phyloP scores from a whole-genome alignment of 2,797 vertebrate genomes.

The Arremon brunneinucha region DNA sequence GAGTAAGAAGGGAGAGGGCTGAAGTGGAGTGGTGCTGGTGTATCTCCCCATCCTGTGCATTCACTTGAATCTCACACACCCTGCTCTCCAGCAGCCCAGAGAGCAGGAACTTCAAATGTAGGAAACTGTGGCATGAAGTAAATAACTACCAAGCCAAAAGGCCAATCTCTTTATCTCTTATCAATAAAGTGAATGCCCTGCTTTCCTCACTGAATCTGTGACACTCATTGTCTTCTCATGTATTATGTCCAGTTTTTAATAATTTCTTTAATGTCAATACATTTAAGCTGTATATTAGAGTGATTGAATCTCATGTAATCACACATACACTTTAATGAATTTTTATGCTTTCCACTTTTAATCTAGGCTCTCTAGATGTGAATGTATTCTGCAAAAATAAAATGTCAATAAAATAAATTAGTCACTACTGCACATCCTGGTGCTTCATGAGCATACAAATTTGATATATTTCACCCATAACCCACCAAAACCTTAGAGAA shows the following conservation, averaged over 20 bases:
- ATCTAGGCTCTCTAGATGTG: not conserved
- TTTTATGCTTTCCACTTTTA: not conserved
- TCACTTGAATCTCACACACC: not conserved
- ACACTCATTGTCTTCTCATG: not conserved
- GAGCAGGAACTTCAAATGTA: not conserved
- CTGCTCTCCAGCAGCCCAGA: conserved; percentile 44
- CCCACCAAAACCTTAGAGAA: not conserved
- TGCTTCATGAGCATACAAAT: not conserved
- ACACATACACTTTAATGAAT: not conserved
- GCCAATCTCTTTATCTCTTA: not conserved
- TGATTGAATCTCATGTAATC: not conserved
- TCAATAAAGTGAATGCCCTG: not conserved
- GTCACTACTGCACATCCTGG: conserved; percentile 13
- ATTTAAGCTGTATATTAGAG: not conserved
- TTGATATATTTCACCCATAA: not conserved
- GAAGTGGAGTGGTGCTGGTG: not conserved
- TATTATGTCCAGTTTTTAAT: not conserved
- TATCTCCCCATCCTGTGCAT: not conserved
- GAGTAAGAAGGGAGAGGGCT: conserved; percentile 55
- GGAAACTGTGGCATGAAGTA: not conserved
- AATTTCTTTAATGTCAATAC: not conserved
- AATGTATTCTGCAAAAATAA: conserved; percentile 15
- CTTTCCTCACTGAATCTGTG: not conserved
- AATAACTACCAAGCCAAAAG: not conserved
- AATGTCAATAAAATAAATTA: conserved; percentile 55